Evolutionary conservation across 2,888 invertebrate genomes (phyloP), one percentile per base, ranked within the genome.

Genomic region (Drosophila conformis): DNA sequence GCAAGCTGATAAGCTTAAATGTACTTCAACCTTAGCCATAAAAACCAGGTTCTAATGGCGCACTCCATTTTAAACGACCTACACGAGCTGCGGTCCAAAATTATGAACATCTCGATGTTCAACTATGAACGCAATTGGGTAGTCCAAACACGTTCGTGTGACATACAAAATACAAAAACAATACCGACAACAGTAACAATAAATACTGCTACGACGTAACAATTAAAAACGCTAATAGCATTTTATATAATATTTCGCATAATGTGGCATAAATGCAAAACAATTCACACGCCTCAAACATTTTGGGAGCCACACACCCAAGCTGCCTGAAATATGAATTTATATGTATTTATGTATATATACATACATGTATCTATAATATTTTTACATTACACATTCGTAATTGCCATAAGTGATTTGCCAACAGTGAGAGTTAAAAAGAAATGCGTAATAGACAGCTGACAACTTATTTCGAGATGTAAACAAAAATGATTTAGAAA

Each of bases 201-300:
- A 72, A 70, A 76, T 58, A 73, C 21, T 35, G 35, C 33, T 46
- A 65, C 73, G 65, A 79, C 89, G 84, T 85, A 85, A 88, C 81
- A 89, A 89, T 89, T 86, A 89, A 89, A 86, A 84, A 64, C 66
- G 70, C 68, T 83, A 87, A 89, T 87, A 84, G 81, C 78, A 49
- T 66, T 76, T 83, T 82, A 87, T 79, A 87, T 82, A 89, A 86
- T 71, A 71, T 61, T 73, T 67, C 46, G 68, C 77, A 77, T 69
- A 63, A 63, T 71, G 56, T 42, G 60, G 48, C 49, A 63, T 18
- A 69, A 58, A 71, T 64, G 69, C 71, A 70, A 74, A 78, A 67
- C 70, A 78, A 80, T 80, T 86, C 83, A 83, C 87, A 86, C 70
- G 83, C 83, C 72, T 72, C 25, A 36, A 70, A 64, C 78, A 63